Conservation (phyloP, 2,888 invertebrate genomes). For the Graphium colonna region DNA sequence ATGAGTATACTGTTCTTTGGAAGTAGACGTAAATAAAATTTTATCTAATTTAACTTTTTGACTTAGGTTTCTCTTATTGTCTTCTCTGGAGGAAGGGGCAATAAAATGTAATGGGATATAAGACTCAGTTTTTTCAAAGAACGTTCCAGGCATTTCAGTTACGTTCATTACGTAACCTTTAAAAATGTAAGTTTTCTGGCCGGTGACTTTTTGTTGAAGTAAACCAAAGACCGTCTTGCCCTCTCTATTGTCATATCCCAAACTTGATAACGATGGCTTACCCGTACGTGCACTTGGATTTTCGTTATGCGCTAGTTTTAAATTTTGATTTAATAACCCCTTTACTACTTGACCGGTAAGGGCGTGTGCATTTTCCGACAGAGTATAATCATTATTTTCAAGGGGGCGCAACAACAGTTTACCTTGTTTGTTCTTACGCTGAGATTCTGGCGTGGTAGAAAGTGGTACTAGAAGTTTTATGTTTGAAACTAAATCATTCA, state of each 20-base stretch:
- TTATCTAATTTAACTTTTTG: background rate
- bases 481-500: slow-evolving; percentile 40
- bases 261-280: too few species aligned
- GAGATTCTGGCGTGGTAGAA: slow-evolving; percentile 13
- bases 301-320: too few species aligned
- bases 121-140: slow-evolving; percentile 11
- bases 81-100: too few species aligned
- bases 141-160: slow-evolving; percentile 5
- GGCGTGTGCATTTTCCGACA: too few species aligned
- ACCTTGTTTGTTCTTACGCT: too few species aligned
- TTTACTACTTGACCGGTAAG: too few species aligned
- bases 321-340: background rate
- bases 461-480: slow-evolving; percentile 40
- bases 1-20: background rate
- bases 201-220: slow-evolving; percentile 13
- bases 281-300: too few species aligned
- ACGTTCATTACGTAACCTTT: slow-evolving; percentile 2
- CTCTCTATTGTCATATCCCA: background rate
- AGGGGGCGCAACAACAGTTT: too few species aligned
- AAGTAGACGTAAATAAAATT: background rate
- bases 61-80: too few species aligned
- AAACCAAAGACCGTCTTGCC: slow-evolving; percentile 1
- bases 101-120: background rate
- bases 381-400: too few species aligned
- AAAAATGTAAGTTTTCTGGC: slow-evolving; percentile 1